Evolutionary conservation across 2,888 invertebrate species (phyloP).

Genomic region (Holacanthella duospinosa): DNA sequence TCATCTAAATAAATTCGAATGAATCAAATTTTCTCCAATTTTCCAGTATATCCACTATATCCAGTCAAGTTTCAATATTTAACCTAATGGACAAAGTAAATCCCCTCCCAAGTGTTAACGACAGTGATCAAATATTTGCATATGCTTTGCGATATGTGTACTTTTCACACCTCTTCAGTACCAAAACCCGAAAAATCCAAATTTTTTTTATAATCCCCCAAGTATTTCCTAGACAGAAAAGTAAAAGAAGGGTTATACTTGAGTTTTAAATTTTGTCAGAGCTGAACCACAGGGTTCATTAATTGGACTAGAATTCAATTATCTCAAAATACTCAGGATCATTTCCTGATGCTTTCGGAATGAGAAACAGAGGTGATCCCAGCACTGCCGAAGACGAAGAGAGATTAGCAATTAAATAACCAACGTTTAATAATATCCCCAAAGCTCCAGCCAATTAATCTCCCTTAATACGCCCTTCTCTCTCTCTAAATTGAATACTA

Average conservation of each 20-base stretch:
- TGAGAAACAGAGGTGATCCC: neutral
- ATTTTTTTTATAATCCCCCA: neutral
- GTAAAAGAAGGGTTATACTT: too few relatives aligned
- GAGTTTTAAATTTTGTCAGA: too few relatives aligned
- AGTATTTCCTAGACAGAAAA: too few relatives aligned
- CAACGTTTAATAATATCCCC: neutral
- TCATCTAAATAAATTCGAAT: too few relatives aligned
- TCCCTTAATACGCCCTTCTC: neutral
- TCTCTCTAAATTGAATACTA: neutral
- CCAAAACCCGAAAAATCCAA: neutral
- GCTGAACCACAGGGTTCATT: neutral
- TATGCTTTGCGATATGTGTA: neutral
- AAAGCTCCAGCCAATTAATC: neutral
- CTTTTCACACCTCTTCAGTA: neutral
- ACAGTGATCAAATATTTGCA: neutral
- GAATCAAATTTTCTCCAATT: too few relatives aligned
- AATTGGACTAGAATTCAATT: neutral
- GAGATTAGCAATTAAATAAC: conserved; percentile 2
- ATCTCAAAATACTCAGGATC: neutral
- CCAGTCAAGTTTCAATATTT: too few relatives aligned
- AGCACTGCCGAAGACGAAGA: too few relatives aligned
- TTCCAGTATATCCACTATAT: too few relatives aligned
- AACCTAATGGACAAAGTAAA: neutral
- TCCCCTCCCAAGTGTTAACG: neutral
- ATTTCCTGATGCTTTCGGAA: neutral